Percentiles rank a stretch among this genome's conserved stretches.
Evolutionary conservation across 2,888 invertebrate genomes (phyloP).

Genomic region (Saturnia pavonia): DNA sequence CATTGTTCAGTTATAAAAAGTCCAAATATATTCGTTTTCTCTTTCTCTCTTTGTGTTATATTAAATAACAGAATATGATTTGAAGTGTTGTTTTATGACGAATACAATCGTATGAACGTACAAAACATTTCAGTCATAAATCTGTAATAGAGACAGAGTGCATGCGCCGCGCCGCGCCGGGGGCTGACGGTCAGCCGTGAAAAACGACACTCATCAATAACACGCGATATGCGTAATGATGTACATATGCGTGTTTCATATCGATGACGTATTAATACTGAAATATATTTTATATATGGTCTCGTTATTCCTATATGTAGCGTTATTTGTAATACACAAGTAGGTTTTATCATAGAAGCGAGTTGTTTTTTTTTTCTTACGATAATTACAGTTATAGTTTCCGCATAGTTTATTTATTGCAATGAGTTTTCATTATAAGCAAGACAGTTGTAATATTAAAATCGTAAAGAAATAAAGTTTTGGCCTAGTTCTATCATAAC

Average conservation of each 20-base stretch:
- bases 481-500: too few species aligned
- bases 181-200: constrained; percentile 48
- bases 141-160: constrained; percentile 52
- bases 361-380: not conserved
- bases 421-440: too few species aligned
- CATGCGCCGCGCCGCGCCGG: constrained; percentile 44
- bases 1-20: not conserved
- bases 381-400: not conserved
- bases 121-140: constrained; percentile 18
- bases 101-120: constrained; percentile 17
- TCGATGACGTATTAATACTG: constrained; percentile 50
- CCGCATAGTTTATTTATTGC: not conserved
- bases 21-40: not conserved
- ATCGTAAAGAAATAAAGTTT: too few species aligned
- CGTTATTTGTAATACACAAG: not conserved
- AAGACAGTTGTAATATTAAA: too few species aligned
- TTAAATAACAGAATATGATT: not conserved
- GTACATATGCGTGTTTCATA: constrained; percentile 37
- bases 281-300: constrained; percentile 24
- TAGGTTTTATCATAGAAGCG: not conserved
- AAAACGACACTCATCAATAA: constrained; percentile 68
- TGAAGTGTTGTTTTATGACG: constrained; percentile 1
- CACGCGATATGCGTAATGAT: constrained; percentile 45
- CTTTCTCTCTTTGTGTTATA: not conserved
- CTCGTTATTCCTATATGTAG: not conserved